phyloP scores from a whole-genome alignment of 2,797 vertebrate genomes.

The Microctenopoma steveboyesi region DNA sequence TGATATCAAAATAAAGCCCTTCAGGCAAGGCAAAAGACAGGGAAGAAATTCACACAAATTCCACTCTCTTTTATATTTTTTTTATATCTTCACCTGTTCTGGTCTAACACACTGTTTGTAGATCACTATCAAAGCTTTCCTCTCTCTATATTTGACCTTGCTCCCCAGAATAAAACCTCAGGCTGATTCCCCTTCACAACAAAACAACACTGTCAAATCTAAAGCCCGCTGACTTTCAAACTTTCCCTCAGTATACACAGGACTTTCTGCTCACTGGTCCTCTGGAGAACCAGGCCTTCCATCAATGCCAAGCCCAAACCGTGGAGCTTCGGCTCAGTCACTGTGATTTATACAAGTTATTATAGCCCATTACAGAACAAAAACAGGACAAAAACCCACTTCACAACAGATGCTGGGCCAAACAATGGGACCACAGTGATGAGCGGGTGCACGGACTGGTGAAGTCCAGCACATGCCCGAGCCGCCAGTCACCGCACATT shows the following conservation, averaged over 20 bases:
- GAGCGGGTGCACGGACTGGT: constrained; percentile 59
- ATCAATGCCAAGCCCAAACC: constrained; percentile 81
- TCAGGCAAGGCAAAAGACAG: constrained; percentile 61
- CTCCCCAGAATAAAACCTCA: constrained; percentile 73
- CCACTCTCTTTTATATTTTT: constrained; percentile 54
- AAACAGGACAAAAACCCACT: constrained; percentile 79
- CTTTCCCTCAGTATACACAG: constrained; percentile 69
- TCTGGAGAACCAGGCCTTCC: constrained; percentile 75
- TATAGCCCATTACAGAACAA: constrained; percentile 82
- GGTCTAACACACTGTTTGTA: constrained; percentile 75
- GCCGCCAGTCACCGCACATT: constrained; percentile 78
- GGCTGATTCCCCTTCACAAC: constrained; percentile 69
- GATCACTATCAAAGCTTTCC: constrained; percentile 78
- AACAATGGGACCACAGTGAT: constrained; percentile 74
- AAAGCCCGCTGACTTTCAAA: constrained; percentile 76
- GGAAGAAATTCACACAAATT: constrained; percentile 59
- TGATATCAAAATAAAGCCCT: constrained; percentile 72
- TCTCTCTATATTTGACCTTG: constrained; percentile 78
- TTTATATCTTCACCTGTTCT: constrained; percentile 72
- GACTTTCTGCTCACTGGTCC: constrained; percentile 70
- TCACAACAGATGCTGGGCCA: constrained; percentile 72
- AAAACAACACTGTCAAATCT: constrained; percentile 76
- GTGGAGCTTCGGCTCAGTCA: constrained; percentile 75
- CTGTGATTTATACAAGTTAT: constrained; percentile 86
- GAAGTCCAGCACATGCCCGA: constrained; percentile 79